phyloP scores from a whole-genome alignment of 2,797 vertebrate species.

The Acestrorhynchus altus region DNA sequence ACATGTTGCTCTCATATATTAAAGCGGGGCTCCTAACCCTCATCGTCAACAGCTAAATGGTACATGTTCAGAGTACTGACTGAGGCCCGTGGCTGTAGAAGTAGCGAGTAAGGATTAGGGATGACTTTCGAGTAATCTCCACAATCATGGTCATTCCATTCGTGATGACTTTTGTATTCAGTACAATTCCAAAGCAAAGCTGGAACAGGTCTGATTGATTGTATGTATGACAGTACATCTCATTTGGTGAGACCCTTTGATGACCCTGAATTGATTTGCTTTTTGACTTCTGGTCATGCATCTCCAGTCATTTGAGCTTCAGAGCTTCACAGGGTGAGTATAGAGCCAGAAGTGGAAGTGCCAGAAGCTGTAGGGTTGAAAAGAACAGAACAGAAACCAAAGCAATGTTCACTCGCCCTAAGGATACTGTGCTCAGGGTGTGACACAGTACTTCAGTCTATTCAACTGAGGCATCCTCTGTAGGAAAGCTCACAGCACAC shows the following conservation, averaged over 20 bases:
- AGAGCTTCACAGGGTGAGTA: not conserved
- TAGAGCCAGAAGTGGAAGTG: not conserved
- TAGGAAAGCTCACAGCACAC: not conserved
- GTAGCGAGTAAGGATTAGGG: not conserved
- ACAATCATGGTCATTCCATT: not conserved
- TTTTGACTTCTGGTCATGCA: not conserved
- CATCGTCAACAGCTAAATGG: slow-evolving; percentile 2
- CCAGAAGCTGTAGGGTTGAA: not conserved
- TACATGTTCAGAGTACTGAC: not conserved
- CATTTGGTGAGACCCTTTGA: not conserved
- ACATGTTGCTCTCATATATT: not conserved
- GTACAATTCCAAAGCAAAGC: not conserved
- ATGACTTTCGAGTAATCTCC: not conserved
- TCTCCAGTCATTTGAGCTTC: not conserved
- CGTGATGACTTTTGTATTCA: not conserved
- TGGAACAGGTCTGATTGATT: not conserved
- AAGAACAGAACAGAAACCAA: not conserved
- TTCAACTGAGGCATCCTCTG: slow-evolving; percentile 11
- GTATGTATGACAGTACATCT: not conserved
- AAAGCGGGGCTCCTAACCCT: not conserved
- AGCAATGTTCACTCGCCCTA: not conserved
- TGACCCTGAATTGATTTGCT: not conserved
- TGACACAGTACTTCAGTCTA: not conserved
- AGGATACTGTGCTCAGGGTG: not conserved
- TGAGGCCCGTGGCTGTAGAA: not conserved